Evolutionary conservation across 2,113 vertebrate genomes (phyloP).

Genomic region (Takifugu flavidus): DNA sequence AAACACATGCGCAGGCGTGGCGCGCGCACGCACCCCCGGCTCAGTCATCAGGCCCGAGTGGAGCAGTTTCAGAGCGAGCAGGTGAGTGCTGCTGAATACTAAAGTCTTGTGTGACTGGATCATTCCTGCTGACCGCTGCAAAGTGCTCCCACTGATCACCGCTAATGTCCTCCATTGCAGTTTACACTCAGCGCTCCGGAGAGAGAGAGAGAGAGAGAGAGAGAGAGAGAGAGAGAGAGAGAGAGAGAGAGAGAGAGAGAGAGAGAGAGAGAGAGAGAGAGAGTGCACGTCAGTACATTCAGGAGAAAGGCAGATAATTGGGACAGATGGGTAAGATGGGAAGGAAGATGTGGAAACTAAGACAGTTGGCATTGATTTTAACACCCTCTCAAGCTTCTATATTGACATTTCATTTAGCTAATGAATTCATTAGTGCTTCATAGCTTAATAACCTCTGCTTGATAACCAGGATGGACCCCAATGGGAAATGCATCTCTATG

Average conservation of each 20-base stretch:
- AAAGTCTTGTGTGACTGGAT: constrained; percentile 55
- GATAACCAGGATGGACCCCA: constrained; percentile 54
- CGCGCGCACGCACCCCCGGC: constrained; percentile 15
- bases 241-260: no score
- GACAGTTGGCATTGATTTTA: constrained; percentile 62
- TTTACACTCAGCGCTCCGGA: constrained; percentile 49
- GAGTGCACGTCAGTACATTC: constrained; percentile 10
- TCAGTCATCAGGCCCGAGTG: constrained; percentile 31
- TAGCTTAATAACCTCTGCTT: constrained; percentile 66
- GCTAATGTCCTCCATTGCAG: constrained; percentile 70
- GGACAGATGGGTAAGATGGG: constrained; percentile 61
- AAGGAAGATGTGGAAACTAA: constrained; percentile 32
- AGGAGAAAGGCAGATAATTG: constrained; percentile 54
- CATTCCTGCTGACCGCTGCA: constrained; percentile 70
- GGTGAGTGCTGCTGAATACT: constrained; percentile 70
- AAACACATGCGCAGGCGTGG: constrained; percentile 21
- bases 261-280: no score
- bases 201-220: constrained; percentile 12
- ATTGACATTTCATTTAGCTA: constrained; percentile 74
- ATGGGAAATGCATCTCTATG: constrained; percentile 17
- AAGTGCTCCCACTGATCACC: constrained; percentile 70
- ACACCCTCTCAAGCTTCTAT: constrained; percentile 61
- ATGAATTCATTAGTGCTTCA: constrained; percentile 69
- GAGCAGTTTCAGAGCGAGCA: constrained; percentile 53
- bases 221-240: no score